phyloP scores from a whole-genome alignment of 2,888 invertebrate genomes.

The Phortica okadai region DNA sequence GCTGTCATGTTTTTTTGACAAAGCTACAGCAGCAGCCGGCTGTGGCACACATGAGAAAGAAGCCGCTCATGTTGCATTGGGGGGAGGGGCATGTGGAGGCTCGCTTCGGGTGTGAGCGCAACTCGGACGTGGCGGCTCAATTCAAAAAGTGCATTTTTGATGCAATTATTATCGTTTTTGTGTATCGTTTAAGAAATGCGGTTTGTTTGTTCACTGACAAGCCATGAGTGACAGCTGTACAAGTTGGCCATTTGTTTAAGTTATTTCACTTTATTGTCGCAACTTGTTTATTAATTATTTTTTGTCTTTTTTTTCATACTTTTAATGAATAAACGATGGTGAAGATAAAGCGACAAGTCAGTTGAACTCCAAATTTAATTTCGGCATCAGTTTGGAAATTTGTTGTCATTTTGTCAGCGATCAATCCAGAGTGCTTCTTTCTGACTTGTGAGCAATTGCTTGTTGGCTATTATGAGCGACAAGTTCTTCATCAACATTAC shows the following conservation, averaged over 20 bases:
- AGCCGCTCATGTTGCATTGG: background rate
- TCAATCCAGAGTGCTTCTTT: conserved; percentile 2
- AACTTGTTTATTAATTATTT: background rate
- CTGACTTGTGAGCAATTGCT: too few species aligned
- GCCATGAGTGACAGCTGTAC: conserved; percentile 48
- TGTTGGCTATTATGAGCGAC: too few species aligned
- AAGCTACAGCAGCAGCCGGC: conserved; percentile 40
- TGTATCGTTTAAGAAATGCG: conserved; percentile 16
- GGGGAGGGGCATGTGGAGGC: background rate
- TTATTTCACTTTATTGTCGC: background rate
- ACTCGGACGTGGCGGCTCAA: conserved; percentile 12
- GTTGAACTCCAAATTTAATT: conserved; percentile 52
- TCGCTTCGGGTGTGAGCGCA: background rate
- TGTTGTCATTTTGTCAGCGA: conserved; percentile 62
- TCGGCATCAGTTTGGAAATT: conserved; percentile 49
- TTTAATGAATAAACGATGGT: conserved; percentile 61
- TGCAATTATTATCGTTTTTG: conserved; percentile 58
- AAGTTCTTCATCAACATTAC: too few species aligned
- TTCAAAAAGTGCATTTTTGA: conserved; percentile 37
- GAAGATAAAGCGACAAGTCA: conserved; percentile 67
- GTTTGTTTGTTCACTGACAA: conserved; percentile 11
- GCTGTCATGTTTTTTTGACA: conserved; percentile 57
- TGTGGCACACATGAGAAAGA: background rate
- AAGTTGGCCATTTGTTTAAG: conserved; percentile 45
- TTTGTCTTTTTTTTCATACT: background rate